Conservation (phyloP, 2,797 vertebrate species). For the Sphenodon punctatus region DNA sequence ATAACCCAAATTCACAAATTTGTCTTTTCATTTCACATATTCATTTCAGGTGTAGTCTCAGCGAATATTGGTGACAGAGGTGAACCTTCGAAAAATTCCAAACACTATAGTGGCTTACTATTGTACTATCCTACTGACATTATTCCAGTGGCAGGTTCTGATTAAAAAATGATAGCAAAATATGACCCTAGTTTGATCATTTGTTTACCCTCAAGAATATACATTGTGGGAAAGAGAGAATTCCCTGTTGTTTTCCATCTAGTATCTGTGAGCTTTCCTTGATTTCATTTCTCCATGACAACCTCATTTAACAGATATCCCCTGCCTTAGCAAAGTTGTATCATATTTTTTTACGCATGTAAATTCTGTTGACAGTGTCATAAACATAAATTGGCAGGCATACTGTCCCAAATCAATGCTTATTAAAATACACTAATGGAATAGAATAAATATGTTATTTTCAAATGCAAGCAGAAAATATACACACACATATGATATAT, state of each 20-base stretch:
- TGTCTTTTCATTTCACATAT: too few species aligned
- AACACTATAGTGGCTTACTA: too few species aligned
- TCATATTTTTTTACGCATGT: conserved; percentile 81
- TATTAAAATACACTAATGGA: conserved; percentile 80
- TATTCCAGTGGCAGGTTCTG: too few species aligned
- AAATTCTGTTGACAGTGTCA: conserved; percentile 83
- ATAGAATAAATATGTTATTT: conserved; percentile 79
- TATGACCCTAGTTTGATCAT: too few species aligned
- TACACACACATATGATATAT: too few species aligned
- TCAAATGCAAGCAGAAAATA: conserved; percentile 44
- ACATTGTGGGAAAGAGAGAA: conserved; percentile 26
- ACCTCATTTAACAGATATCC: conserved; percentile 77
- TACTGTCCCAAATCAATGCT: conserved; percentile 79
- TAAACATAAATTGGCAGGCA: conserved; percentile 83
- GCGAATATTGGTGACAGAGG: too few species aligned
- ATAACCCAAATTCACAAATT: too few species aligned
- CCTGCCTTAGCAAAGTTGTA: conserved; percentile 77
- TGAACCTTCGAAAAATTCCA: too few species aligned
- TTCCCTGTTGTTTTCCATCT: conserved; percentile 28
- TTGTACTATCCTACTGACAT: too few species aligned
- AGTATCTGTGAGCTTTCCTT: conserved; percentile 46
- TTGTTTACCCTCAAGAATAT: too few species aligned
- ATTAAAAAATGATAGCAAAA: too few species aligned
- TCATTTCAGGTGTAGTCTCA: too few species aligned
- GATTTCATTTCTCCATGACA: conserved; percentile 79